Percentiles rank a stretch among this genome's conserved stretches.
phyloP scores from a whole-genome alignment of 1,140 invertebrate genomes.

The Streblospio benedicti region DNA sequence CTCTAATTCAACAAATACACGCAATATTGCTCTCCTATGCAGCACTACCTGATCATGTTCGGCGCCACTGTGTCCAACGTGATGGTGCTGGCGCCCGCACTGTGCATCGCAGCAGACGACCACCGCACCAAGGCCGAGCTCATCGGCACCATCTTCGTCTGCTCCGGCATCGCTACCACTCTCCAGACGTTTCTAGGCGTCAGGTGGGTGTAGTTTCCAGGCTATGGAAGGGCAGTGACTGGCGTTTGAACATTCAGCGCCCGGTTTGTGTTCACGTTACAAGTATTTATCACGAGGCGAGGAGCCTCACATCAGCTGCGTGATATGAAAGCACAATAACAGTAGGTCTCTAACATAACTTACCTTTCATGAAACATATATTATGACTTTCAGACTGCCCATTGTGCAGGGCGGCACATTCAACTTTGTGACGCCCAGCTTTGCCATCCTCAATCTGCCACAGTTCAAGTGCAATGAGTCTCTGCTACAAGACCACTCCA shows the following conservation, averaged over 20 bases:
- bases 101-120: constrained; percentile 62
- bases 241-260: no score
- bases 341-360: no score
- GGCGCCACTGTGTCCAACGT: constrained; percentile 74
- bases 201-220: constrained; percentile 52
- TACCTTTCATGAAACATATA: no score
- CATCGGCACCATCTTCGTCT: constrained; percentile 80
- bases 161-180: constrained; percentile 73
- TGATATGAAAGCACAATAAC: no score
- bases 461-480: constrained; percentile 69
- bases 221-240: no score
- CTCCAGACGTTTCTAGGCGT: constrained; percentile 72
- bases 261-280: no score
- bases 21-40: no score
- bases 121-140: constrained; percentile 71
- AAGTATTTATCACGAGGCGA: no score
- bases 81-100: constrained; percentile 68
- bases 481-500: no score
- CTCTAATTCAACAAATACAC: no score
- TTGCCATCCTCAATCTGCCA: constrained; percentile 70
- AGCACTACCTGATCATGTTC: constrained; percentile 46
- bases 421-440: constrained; percentile 71
- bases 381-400: constrained; percentile 56
- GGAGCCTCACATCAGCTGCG: no score
- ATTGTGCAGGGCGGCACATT: constrained; percentile 74